These are phyloP conservation scores for Ernsta delagoae DNA, from an alignment of 2,888 invertebrate genomes.

Conservation along the genomic window DNA sequence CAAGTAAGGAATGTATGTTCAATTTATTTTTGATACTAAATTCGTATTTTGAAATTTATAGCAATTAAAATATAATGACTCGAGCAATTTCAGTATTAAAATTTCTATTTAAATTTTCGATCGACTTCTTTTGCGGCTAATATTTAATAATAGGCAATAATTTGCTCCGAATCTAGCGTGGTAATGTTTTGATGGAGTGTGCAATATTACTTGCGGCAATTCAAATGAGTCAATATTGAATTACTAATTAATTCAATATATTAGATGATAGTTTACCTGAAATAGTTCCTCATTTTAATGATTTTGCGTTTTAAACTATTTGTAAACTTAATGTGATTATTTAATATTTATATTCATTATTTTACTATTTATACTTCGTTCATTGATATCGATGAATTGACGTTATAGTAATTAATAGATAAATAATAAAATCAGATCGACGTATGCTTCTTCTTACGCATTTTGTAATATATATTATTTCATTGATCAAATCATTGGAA, in stretches of 20 bases:
- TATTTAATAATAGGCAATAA: neutral
- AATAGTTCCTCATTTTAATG: constrained; percentile 7
- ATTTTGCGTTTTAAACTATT: constrained; percentile 1
- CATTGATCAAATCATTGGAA: neutral
- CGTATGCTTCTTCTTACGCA: too few relatives aligned
- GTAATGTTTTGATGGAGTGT: neutral
- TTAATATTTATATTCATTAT: neutral
- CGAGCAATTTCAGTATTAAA: constrained; percentile 39
- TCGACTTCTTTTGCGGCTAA: too few relatives aligned
- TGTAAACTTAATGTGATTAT: neutral
- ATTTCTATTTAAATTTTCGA: neutral
- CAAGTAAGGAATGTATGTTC: constrained; percentile 56
- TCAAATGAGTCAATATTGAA: neutral
- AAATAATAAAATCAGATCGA: too few relatives aligned
- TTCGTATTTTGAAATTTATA: constrained; percentile 55
- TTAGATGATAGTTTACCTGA: neutral
- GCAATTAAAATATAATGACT: constrained; percentile 50
- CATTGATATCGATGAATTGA: neutral
- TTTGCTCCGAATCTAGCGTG: neutral
- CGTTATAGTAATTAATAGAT: neutral
- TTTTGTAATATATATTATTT: neutral
- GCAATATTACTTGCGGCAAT: constrained; percentile 3
- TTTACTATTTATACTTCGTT: neutral
- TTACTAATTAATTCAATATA: neutral
- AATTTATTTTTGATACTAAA: constrained; percentile 75